A percentile compares a stretch with the other conserved stretches of the same genome.
phyloP scores from a whole-genome alignment of 2,888 invertebrate genomes.

The Sminthurinus aureus region DNA sequence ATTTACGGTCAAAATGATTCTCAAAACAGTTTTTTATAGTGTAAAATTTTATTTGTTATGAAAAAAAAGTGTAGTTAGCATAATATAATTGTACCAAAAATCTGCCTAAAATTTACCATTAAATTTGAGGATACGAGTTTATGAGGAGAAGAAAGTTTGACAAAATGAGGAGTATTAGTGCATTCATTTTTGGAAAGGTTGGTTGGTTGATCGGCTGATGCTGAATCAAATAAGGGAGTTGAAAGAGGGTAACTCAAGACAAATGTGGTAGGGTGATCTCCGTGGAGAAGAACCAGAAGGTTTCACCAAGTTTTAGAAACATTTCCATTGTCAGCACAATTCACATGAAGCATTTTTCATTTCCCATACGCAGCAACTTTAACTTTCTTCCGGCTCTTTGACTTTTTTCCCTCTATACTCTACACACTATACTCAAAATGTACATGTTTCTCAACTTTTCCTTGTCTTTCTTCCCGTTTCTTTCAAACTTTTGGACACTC shows the following conservation, averaged over 20 bases:
- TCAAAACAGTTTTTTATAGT: too few species aligned
- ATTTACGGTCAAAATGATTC: too few species aligned
- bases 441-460: not conserved
- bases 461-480: not conserved
- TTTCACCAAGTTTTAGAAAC: slow-evolving; percentile 57
- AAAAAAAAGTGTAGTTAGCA: too few species aligned
- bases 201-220: not conserved
- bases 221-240: not conserved
- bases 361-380: slow-evolving; percentile 42
- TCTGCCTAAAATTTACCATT: too few species aligned
- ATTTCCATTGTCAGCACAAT: slow-evolving; percentile 58
- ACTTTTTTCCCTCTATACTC: not conserved
- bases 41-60: too few species aligned
- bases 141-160: not conserved
- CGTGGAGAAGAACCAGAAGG: slow-evolving; percentile 59
- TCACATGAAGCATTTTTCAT: slow-evolving; percentile 57
- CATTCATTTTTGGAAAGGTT: slow-evolving; percentile 21
- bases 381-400: slow-evolving; percentile 27
- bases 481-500: not conserved
- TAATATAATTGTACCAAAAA: too few species aligned
- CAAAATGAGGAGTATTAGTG: not conserved
- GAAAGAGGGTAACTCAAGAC: slow-evolving; percentile 45
- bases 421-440: not conserved
- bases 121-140: too few species aligned
- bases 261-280: slow-evolving; percentile 50